phyloP scores from a whole-genome alignment of 2,113 vertebrate species.

The Mesoclemmys tuberculata region DNA sequence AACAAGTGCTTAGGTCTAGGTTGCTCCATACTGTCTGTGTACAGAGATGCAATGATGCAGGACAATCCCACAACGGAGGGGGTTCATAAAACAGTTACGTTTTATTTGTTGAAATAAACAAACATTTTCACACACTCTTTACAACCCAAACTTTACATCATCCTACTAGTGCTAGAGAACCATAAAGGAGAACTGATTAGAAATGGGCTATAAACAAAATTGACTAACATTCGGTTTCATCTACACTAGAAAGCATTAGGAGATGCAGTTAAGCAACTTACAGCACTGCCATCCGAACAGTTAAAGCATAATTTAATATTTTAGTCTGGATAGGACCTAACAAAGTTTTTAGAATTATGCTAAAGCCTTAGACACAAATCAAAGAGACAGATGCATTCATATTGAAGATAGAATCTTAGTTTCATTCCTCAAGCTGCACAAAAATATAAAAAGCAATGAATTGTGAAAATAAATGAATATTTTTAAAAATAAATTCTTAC shows the following conservation, averaged over 20 bases:
- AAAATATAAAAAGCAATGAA: background rate
- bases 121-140: fast-evolving
- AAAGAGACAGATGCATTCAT: background rate
- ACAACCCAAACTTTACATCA: background rate
- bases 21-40: background rate
- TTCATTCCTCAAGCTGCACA: background rate
- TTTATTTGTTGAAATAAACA: background rate
- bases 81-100: background rate
- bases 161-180: background rate
- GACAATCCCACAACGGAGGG: background rate
- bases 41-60: background rate
- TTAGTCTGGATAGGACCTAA: background rate
- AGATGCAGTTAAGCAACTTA: background rate
- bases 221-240: background rate
- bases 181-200: background rate
- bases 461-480: background rate
- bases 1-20: background rate
- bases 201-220: background rate
- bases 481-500: background rate
- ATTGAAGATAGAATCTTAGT: background rate
- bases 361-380: background rate
- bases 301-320: background rate
- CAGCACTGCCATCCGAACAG: background rate
- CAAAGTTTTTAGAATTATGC: background rate
- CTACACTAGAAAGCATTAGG: background rate